phyloP scores from a whole-genome alignment of 2,113 vertebrate genomes.

The Ramphastos sulfuratus region DNA sequence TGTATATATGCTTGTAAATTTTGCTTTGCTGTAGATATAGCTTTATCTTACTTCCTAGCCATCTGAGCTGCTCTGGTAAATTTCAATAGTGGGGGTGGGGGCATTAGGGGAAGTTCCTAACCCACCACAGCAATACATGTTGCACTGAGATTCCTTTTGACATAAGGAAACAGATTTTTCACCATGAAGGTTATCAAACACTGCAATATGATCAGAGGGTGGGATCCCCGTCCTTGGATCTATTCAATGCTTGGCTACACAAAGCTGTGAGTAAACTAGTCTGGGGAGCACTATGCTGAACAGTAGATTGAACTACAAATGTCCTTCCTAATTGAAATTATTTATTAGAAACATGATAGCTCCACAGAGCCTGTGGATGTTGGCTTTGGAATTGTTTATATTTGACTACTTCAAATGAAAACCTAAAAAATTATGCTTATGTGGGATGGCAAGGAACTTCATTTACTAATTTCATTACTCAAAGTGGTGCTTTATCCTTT shows the following conservation, averaged over 20 bases:
- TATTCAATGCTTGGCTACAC: background rate
- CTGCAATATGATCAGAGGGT: background rate
- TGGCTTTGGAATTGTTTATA: background rate
- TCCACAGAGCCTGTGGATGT: background rate
- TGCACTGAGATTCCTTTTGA: background rate
- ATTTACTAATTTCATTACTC: background rate
- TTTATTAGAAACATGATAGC: background rate
- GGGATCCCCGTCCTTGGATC: background rate
- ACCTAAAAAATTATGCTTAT: background rate
- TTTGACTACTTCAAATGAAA: background rate
- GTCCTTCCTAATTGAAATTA: background rate
- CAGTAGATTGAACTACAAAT: background rate
- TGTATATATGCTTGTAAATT: no score
- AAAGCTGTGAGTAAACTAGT: background rate
- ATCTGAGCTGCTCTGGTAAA: no score
- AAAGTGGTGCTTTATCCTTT: slow-evolving; percentile 18
- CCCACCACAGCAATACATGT: background rate
- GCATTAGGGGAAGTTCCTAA: no score
- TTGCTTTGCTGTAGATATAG: no score
- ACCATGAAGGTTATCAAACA: background rate
- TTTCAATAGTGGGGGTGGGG: no score
- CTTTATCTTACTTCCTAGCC: no score
- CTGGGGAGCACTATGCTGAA: background rate
- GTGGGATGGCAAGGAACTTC: background rate
- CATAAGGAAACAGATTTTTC: background rate